Conservation (phyloP, 1,140 invertebrate species). For the Cepaea nemoralis region DNA sequence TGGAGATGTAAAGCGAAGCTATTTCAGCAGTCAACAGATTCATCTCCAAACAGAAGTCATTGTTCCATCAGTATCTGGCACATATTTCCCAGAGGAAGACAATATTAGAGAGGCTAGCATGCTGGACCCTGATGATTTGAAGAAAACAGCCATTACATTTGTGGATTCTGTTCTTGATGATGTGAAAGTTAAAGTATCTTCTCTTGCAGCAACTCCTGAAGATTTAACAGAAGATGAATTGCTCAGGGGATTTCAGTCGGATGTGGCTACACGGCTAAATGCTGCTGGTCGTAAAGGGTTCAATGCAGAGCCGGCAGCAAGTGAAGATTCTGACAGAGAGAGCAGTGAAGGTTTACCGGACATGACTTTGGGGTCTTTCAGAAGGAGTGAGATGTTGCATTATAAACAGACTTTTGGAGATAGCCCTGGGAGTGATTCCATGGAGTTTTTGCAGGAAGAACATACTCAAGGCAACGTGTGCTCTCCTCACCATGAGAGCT, state of each 20-base stretch:
- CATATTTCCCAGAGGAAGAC: conserved; percentile 9
- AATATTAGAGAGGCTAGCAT: conserved; percentile 34
- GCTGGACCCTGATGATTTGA: conserved; percentile 37
- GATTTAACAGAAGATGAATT: conserved; percentile 42
- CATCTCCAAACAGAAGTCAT: not conserved
- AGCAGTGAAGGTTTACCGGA: conserved; percentile 27
- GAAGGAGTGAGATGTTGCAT: conserved; percentile 21
- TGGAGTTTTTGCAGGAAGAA: conserved; percentile 77
- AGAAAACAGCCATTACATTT: conserved; percentile 60
- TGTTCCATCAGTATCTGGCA: not conserved
- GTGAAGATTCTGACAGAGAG: conserved; percentile 26
- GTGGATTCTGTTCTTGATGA: conserved; percentile 64
- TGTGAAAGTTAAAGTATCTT: conserved; percentile 51
- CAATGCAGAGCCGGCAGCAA: not conserved
- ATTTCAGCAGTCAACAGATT: conserved; percentile 48
- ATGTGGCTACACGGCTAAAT: not conserved
- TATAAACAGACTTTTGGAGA: conserved; percentile 71
- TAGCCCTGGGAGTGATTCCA: conserved; percentile 81
- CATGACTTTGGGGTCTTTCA: not conserved
- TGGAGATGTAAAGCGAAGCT: conserved; percentile 59
- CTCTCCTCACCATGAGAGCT: conserved; percentile 51
- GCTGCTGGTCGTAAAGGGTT: not conserved
- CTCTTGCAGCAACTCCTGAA: conserved; percentile 24
- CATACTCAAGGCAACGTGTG: conserved; percentile 66
- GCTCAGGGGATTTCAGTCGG: not conserved